Conservation (phyloP, 2,797 vertebrate species). For the Acropternis orthonyx region DNA sequence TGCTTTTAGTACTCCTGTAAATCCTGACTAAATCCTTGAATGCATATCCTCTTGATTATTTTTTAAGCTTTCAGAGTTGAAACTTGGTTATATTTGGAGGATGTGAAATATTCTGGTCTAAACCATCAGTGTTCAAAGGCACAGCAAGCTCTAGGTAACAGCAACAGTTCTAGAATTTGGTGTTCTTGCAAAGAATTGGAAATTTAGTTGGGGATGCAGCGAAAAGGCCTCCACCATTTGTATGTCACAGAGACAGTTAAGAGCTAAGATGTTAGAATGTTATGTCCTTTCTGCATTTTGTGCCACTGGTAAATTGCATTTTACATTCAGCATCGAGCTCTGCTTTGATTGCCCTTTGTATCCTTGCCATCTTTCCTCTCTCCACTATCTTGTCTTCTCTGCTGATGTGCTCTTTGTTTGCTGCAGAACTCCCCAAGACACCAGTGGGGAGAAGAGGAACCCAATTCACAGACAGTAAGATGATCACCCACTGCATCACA, state of each 20-base stretch:
- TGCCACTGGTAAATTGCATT: neutral
- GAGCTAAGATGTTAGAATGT: neutral
- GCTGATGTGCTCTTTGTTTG: constrained; percentile 61
- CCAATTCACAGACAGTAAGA: constrained; percentile 81
- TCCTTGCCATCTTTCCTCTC: neutral
- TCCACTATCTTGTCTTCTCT: neutral
- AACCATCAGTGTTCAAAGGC: neutral
- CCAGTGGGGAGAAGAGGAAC: constrained; percentile 85
- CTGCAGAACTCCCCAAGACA: constrained; percentile 83
- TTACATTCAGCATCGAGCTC: neutral
- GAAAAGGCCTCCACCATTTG: neutral
- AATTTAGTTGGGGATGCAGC: neutral
- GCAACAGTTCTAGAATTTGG: neutral
- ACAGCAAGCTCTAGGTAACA: neutral
- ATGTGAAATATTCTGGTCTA: neutral
- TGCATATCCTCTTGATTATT: neutral
- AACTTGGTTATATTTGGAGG: neutral
- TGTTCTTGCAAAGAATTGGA: neutral
- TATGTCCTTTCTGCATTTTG: neutral
- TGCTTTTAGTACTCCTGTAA: neutral
- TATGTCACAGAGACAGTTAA: neutral
- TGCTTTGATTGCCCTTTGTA: neutral
- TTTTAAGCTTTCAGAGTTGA: neutral
- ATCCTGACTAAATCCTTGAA: neutral
- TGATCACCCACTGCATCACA: neutral